Conservation (phyloP, 2,888 invertebrate species). For the Margaritifera margaritifera region DNA sequence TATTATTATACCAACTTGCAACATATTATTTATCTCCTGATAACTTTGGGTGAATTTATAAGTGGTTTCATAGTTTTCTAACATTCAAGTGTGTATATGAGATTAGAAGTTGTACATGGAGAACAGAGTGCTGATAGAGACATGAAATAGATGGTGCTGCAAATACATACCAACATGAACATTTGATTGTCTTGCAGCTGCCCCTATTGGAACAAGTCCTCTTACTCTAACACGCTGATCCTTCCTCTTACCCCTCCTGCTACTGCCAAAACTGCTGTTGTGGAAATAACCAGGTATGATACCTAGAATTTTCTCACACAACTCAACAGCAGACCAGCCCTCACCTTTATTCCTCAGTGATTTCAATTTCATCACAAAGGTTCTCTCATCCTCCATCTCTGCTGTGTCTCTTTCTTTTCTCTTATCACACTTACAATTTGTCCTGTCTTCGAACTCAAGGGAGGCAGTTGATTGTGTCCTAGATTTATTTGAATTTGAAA, state of each 20-base stretch:
- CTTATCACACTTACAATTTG: slow-evolving; percentile 21
- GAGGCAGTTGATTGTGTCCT: too few relatives aligned
- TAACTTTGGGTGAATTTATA: too few relatives aligned
- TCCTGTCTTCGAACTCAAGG: background rate
- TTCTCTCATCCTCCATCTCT: slow-evolving; percentile 1
- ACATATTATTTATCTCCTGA: too few relatives aligned
- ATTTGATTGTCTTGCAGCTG: slow-evolving; percentile 40
- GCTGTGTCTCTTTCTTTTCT: slow-evolving; percentile 3
- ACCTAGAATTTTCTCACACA: slow-evolving; percentile 34
- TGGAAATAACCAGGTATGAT: slow-evolving; percentile 37
- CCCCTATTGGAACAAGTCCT: slow-evolving; percentile 43
- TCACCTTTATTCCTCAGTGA: slow-evolving; percentile 4
- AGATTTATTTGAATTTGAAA: too few relatives aligned
- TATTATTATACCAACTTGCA: too few relatives aligned
- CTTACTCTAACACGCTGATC: slow-evolving; percentile 35
- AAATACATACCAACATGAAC: slow-evolving; percentile 44
- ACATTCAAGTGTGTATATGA: too few relatives aligned
- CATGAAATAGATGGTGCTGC: background rate
- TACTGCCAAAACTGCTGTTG: slow-evolving; percentile 12
- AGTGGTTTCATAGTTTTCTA: too few relatives aligned
- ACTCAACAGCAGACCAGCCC: slow-evolving; percentile 18
- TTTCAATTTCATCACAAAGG: slow-evolving; percentile 19
- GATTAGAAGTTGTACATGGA: too few relatives aligned
- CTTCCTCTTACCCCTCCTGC: slow-evolving; percentile 16
- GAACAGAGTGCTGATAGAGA: background rate